Conservation (phyloP, 2,797 vertebrate species). For the Rhinoraja longicauda region DNA sequence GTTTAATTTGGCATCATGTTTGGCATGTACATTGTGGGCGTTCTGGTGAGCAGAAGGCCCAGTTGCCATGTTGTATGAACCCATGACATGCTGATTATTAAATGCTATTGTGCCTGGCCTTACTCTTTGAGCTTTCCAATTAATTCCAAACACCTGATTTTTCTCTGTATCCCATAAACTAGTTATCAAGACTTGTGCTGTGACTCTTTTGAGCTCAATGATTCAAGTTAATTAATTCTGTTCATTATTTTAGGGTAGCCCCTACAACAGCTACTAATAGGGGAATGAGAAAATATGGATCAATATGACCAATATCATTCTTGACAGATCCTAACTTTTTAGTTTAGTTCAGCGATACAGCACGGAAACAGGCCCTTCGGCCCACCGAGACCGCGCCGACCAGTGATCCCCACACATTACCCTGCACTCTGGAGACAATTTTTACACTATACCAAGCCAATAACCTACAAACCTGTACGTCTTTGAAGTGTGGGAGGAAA, state of each 20-base stretch:
- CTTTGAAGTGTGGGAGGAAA: no score
- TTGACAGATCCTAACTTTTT: not conserved
- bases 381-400: no score
- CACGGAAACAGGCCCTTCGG: no score
- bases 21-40: no score
- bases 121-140: not conserved
- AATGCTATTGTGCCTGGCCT: not conserved
- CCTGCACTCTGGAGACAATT: no score
- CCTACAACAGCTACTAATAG: not conserved
- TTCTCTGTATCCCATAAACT: not conserved
- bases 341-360: not conserved
- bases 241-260: not conserved
- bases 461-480: no score
- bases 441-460: no score
- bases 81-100: no score
- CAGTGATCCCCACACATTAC: no score
- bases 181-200: not conserved
- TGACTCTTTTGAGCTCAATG: not conserved
- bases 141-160: not conserved
- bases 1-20: no score
- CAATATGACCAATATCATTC: not conserved
- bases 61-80: no score
- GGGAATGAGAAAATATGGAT: not conserved
- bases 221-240: not conserved
- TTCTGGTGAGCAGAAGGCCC: no score